A percentile compares a stretch with the other conserved stretches of the same genome.
Conservation (phyloP, 2,797 vertebrate genomes). For the Eurystomus glaucurus region DNA sequence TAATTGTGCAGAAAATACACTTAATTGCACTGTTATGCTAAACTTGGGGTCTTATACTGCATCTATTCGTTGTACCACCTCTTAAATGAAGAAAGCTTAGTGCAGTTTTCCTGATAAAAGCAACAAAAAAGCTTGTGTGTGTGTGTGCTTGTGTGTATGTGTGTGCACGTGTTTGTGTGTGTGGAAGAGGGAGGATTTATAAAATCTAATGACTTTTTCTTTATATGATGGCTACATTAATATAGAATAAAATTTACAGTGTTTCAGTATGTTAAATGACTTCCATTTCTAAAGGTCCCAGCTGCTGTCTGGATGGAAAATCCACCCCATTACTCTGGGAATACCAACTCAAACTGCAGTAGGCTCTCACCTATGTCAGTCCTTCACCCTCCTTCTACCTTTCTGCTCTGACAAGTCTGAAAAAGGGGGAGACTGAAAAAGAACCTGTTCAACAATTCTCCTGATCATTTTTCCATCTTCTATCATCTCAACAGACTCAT, state of each 20-base stretch:
- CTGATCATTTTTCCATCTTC: conserved; percentile 31
- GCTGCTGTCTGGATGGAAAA: conserved; percentile 13
- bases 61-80: neutral
- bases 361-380: conserved; percentile 30
- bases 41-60: neutral
- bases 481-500: conserved; percentile 44
- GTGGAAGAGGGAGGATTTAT: neutral
- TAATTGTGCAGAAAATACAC: neutral
- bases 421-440: conserved; percentile 24
- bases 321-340: neutral
- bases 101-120: conserved; percentile 11
- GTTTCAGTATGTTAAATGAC: conserved; percentile 15
- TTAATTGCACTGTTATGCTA: neutral
- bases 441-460: conserved; percentile 25
- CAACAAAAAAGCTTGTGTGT: neutral
- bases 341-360: neutral
- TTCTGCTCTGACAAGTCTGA: conserved; percentile 3
- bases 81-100: conserved; percentile 4
- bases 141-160: accelerated
- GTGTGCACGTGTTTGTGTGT: neutral
- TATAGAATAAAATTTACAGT: neutral
- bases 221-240: neutral
- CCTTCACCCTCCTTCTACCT: conserved; percentile 31
- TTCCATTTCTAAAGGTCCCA: conserved; percentile 52
- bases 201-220: neutral